Percentiles rank a stretch among this genome's conserved stretches.
phyloP scores from a whole-genome alignment of 2,113 vertebrate species.

The Oceanodroma tethys region DNA sequence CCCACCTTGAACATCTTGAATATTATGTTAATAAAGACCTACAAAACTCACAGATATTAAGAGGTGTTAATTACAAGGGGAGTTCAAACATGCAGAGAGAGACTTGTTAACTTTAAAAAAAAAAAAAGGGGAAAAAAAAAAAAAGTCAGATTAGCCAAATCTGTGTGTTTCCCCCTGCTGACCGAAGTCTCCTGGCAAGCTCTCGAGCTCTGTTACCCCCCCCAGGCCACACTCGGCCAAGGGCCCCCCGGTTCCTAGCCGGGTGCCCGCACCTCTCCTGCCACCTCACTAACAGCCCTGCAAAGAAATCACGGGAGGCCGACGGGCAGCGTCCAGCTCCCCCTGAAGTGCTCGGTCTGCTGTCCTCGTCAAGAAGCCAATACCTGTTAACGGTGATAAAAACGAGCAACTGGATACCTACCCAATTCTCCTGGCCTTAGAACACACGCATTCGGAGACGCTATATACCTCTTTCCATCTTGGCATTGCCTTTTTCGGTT shows the following conservation, averaged over 20 bases:
- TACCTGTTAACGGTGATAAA: not conserved
- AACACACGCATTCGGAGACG: rapidly evolving
- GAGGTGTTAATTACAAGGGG: conserved; percentile 56
- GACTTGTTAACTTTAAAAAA: conserved; percentile 53
- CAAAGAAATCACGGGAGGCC: not conserved
- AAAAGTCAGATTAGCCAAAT: not conserved
- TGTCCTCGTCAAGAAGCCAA: not conserved
- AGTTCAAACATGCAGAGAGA: conserved; percentile 44
- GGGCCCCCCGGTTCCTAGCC: not conserved
- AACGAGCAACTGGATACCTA: not conserved
- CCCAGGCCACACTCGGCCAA: not conserved
- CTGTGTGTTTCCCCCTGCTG: not conserved
- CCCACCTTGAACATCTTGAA: conserved; percentile 21
- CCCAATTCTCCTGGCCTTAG: not conserved
- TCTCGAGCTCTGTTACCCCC: not conserved
- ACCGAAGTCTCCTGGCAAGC: not conserved
- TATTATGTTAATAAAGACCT: conserved; percentile 29
- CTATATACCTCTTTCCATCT: not conserved
- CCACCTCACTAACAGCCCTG: too few relatives aligned
- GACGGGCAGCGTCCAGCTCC: not conserved
- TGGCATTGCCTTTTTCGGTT: not conserved
- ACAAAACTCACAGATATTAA: conserved; percentile 51
- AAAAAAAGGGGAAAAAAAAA: not conserved
- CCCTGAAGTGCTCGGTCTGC: not conserved
- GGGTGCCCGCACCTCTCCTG: not conserved